A percentile compares a stretch with the other conserved stretches of the same genome.
These are phyloP conservation scores for Agonum fuliginosum DNA, from an alignment of 2,888 invertebrate species.

Conservation along the genomic window DNA sequence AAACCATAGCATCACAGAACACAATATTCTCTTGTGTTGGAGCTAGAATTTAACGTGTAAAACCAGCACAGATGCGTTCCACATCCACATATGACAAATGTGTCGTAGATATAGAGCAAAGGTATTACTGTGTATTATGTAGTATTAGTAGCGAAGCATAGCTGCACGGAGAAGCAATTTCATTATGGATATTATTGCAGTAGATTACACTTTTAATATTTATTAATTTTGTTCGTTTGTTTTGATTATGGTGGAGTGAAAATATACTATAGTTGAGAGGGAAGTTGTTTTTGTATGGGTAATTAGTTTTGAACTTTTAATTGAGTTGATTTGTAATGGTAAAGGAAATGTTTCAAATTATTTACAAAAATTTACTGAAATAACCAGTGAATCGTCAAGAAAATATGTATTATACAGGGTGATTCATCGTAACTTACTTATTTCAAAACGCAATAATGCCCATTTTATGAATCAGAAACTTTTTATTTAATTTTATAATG, in stretches of 20 bases:
- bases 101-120: neutral
- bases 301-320: neutral
- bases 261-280: neutral
- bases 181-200: constrained; percentile 32
- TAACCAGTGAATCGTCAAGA: no score
- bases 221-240: constrained; percentile 16
- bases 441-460: no score
- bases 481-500: no score
- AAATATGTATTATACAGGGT: no score
- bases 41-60: neutral
- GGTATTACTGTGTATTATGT: constrained; percentile 2
- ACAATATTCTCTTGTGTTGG: neutral
- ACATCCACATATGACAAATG: constrained; percentile 7
- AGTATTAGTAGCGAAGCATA: neutral
- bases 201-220: constrained; percentile 33
- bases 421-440: no score
- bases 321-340: no score
- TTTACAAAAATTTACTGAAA: no score
- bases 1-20: neutral
- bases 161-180: constrained; percentile 3
- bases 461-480: no score
- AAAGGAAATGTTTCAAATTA: no score
- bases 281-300: neutral
- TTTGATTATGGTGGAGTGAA: neutral
- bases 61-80: neutral